phyloP scores from a whole-genome alignment of 2,113 vertebrate genomes.

The Coryphaenoides rupestris region DNA sequence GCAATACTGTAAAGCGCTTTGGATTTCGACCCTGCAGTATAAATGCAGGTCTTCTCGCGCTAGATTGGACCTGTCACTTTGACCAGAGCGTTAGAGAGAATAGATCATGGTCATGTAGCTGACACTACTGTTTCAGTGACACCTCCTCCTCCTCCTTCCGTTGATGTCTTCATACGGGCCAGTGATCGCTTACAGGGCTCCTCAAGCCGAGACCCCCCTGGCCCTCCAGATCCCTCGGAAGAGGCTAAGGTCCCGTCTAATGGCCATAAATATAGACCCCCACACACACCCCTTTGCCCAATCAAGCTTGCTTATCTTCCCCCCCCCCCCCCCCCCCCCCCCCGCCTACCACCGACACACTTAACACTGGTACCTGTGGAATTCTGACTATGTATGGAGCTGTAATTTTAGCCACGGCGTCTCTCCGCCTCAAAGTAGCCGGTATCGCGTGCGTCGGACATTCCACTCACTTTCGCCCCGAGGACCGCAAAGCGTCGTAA shows the following conservation, averaged over 20 bases:
- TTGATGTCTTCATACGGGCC: neutral
- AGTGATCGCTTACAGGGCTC: neutral
- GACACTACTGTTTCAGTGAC: conserved; percentile 11
- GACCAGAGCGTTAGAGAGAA: too few species aligned
- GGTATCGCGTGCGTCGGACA: neutral
- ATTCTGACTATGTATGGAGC: conserved; percentile 53
- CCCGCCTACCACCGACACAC: too few species aligned
- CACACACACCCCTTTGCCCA: conserved; percentile 44
- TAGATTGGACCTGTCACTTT: too few species aligned
- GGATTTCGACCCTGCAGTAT: too few species aligned
- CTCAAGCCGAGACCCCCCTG: conserved; percentile 1
- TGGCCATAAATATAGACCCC: conserved; percentile 57
- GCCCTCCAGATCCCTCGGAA: conserved; percentile 12
- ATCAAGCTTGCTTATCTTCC: conserved; percentile 61
- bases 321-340: conserved; percentile 20
- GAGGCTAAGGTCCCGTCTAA: conserved; percentile 43
- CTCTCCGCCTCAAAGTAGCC: conserved; percentile 5
- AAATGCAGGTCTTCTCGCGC: too few species aligned
- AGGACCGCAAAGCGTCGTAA: too few species aligned
- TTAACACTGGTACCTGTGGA: conserved; percentile 58
- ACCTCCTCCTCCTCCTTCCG: conserved; percentile 6
- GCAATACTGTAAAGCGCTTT: too few species aligned
- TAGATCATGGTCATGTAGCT: too few species aligned
- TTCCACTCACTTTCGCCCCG: too few species aligned
- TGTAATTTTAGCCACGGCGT: conserved; percentile 42